Evolutionary conservation across 2,888 invertebrate species (phyloP), one percentile per base, ranked within the genome.

Genomic region (Chaitophorus viminalis): DNA sequence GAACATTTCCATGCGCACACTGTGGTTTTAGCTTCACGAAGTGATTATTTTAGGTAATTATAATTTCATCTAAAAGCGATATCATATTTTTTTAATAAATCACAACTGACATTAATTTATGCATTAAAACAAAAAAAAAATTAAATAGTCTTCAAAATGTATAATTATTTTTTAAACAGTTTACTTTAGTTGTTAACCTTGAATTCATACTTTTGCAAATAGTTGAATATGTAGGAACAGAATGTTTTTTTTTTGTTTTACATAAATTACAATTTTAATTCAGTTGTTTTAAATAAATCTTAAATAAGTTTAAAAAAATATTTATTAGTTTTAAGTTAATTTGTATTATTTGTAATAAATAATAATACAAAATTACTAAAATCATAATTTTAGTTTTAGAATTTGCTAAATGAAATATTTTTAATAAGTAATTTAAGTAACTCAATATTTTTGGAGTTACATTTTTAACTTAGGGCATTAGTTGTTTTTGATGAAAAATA

Each of bases 41-140:
- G 98, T 91, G 97, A 98, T 90, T 99, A 99, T 92, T 99, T 99
- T 92, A 93, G 98, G 91, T 98, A 95, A 18, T 92, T 95, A 68
- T 83, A 65, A 60, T 31, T 9, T 39, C 11, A 39, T 29, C 3
- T 3, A 29, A 68, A 68, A 5, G 25, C n/a, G 25, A 5, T n/a
- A 25, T n/a, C 11, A 68, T 68, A 25, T 60, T 60, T 29, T n/a
- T 1, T 68, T 29, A 29, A 9, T 68, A n/a, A 68, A n/a, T 29
- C 29, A n/a, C 4, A 14, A n/a, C 29, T 29, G 29, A 29, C 68
- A 68, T 68, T 29, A n/a, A 68, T 8, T 68, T 68, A 68, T 68
- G n/a, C 11, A 29, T 68, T 8, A 29, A n/a, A n/a, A n/a, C n/a
- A n/a, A n/a, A 68, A n/a, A n/a, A 68, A n/a, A n/a, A 29, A 29